Evolutionary conservation across 2,888 invertebrate genomes (phyloP).

Genomic region (Sthenelais limicola): DNA sequence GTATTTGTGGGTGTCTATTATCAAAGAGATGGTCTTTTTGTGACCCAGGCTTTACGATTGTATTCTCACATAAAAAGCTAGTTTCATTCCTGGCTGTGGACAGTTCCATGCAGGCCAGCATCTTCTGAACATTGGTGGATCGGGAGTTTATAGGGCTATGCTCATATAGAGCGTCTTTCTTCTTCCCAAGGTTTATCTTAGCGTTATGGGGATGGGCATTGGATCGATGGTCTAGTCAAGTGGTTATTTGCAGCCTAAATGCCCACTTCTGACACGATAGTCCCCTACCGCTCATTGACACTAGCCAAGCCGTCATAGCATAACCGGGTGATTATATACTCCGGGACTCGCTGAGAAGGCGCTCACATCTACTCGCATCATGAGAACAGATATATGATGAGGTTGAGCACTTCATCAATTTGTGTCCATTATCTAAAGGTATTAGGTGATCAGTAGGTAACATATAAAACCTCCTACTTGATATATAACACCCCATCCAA

Average conservation of each 20-base stretch:
- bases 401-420: slow-evolving; percentile 9
- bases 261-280: slow-evolving; percentile 8
- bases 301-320: not conserved
- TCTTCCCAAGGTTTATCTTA: not conserved
- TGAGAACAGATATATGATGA: not conserved
- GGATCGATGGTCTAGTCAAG: not conserved
- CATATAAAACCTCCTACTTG: too few species aligned
- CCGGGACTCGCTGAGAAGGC: not conserved
- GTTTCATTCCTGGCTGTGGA: not conserved
- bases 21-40: too few species aligned
- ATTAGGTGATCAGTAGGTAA: slow-evolving; percentile 22
- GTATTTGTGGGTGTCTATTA: too few species aligned
- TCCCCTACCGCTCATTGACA: not conserved
- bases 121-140: too few species aligned
- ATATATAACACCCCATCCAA: too few species aligned
- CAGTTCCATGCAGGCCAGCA: not conserved
- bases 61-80: not conserved
- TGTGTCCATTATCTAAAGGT: not conserved
- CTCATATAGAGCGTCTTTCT: too few species aligned
- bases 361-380: slow-evolving; percentile 1
- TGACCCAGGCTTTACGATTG: too few species aligned
- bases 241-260: slow-evolving; percentile 9
- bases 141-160: too few species aligned
- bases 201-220: not conserved
- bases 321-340: slow-evolving; percentile 19